A percentile compares a stretch with the other conserved stretches of the same genome.
Evolutionary conservation across 2,113 vertebrate genomes (phyloP).

Genomic region (Scatophagus argus): DNA sequence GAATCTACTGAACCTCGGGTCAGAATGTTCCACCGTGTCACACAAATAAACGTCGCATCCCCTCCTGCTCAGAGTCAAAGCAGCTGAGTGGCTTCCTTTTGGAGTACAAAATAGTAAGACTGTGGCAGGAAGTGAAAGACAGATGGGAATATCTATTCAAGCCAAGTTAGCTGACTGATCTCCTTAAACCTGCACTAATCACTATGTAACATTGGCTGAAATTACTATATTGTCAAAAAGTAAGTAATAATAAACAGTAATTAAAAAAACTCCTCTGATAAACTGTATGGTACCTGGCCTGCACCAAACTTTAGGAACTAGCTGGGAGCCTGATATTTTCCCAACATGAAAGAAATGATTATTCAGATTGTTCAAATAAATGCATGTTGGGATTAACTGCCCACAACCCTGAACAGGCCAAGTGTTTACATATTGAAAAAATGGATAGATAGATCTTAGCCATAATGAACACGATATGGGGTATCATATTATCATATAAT

Average conservation of each 20-base stretch:
- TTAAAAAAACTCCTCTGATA: too few species aligned
- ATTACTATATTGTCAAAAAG: neutral
- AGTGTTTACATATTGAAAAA: too few species aligned
- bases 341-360: too few species aligned
- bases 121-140: neutral
- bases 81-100: constrained; percentile 28
- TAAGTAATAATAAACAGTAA: too few species aligned
- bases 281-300: too few species aligned
- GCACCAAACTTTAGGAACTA: too few species aligned
- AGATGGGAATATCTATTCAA: neutral
- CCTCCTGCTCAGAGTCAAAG: constrained; percentile 31
- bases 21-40: constrained; percentile 78
- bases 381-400: neutral
- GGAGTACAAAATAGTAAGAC: neutral
- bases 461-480: neutral
- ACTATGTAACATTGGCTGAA: neutral
- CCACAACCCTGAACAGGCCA: too few species aligned
- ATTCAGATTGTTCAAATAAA: too few species aligned
- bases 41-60: constrained; percentile 53
- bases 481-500: neutral
- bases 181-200: neutral
- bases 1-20: constrained; percentile 71
- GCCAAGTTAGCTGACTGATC: neutral
- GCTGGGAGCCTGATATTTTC: too few species aligned
- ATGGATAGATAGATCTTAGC: too few species aligned